A percentile compares a stretch with the other conserved stretches of the same genome.
These are phyloP conservation scores for Phyllostomus hastatus DNA, from an alignment of 2,113 vertebrate species.

Conservation along the genomic window DNA sequence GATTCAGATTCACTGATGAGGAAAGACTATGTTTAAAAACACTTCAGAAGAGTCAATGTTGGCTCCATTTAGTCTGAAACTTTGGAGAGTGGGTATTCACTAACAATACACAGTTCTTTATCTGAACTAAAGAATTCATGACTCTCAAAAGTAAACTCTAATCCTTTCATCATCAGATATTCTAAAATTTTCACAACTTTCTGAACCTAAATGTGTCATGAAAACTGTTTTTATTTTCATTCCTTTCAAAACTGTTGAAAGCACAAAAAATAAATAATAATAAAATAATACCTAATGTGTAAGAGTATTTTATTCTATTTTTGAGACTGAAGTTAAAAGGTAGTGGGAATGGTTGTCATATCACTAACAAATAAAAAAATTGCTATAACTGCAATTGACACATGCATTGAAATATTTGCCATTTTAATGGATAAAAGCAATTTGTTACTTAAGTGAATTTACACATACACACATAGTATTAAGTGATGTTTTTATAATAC, in stretches of 20 bases:
- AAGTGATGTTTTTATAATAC: slow-evolving; percentile 31
- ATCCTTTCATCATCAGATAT: slow-evolving; percentile 22
- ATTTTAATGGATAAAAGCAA: slow-evolving; percentile 38
- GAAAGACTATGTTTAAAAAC: slow-evolving; percentile 11
- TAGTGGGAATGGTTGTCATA: not conserved
- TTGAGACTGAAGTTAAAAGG: not conserved
- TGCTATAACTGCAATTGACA: not conserved
- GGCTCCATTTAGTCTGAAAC: not conserved
- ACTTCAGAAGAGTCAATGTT: not conserved
- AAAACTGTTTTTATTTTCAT: not conserved
- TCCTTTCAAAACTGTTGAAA: not conserved
- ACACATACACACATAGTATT: not conserved
- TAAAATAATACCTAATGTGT: not conserved
- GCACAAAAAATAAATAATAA: not conserved
- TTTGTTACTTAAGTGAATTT: slow-evolving; percentile 18
- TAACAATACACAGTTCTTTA: slow-evolving; percentile 31
- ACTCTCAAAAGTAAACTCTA: slow-evolving; percentile 2
- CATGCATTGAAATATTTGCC: slow-evolving; percentile 7
- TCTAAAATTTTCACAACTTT: slow-evolving; percentile 25
- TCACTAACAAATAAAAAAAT: not conserved
- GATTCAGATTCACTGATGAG: slow-evolving; percentile 15
- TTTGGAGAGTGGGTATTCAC: not conserved
- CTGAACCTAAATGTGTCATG: not conserved
- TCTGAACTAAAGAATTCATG: slow-evolving; percentile 7
- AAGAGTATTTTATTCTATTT: not conserved